phyloP scores from a whole-genome alignment of 1,140 invertebrate genomes.

The Ceratosolen fusciceps region DNA sequence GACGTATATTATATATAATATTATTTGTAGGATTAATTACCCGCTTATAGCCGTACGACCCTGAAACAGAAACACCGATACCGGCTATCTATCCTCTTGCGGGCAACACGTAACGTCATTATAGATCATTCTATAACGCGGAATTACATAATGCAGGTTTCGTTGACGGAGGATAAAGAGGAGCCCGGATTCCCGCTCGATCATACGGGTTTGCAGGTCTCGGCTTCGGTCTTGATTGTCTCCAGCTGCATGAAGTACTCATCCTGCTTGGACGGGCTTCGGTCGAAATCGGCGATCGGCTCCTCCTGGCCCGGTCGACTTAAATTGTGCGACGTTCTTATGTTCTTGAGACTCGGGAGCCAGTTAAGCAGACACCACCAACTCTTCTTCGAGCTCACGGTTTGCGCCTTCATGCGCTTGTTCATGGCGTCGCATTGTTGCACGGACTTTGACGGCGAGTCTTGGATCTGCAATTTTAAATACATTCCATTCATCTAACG shows the following conservation, averaged over 20 bases:
- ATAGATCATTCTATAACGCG: no score
- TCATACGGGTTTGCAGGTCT: constrained; percentile 58
- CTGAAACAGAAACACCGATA: no score
- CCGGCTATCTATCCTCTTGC: no score
- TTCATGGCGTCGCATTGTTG: background rate
- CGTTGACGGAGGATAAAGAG: constrained; percentile 10
- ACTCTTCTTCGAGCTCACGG: constrained; percentile 53
- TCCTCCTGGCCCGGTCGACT: background rate
- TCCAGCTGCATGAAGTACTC: constrained; percentile 64
- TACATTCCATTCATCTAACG: no score
- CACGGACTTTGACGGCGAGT: background rate
- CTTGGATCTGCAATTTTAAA: constrained; percentile 24
- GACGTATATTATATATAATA: no score
- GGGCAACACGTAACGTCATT: no score
- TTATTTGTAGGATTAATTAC: no score
- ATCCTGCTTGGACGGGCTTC: constrained; percentile 49
- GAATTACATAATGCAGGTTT: background rate
- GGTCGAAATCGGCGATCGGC: constrained; percentile 47
- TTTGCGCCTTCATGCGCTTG: constrained; percentile 12
- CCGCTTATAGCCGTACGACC: no score
- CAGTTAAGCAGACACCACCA: constrained; percentile 66
- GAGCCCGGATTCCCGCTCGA: background rate
- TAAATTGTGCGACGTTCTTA: background rate
- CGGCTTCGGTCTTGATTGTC: constrained; percentile 60
- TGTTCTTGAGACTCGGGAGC: constrained; percentile 58